Percentiles rank a stretch among this genome's conserved stretches.
phyloP scores from a whole-genome alignment of 2,888 invertebrate species.

The Drosophila merina region DNA sequence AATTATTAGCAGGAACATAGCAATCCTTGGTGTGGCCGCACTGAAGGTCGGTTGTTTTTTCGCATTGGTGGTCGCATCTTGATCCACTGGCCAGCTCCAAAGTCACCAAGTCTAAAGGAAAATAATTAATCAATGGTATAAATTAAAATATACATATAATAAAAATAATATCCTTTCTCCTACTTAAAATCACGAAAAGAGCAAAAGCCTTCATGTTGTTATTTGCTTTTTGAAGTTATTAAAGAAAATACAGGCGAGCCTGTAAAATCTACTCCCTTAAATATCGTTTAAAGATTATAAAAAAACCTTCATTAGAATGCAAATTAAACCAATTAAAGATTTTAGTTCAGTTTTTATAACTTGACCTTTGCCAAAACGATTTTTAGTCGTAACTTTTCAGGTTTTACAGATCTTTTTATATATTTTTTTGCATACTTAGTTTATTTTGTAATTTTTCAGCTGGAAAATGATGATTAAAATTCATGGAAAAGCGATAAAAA shows the following conservation, averaged over 20 bases:
- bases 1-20: not conserved
- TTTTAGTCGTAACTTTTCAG: too few species aligned
- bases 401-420: too few species aligned
- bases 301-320: constrained; percentile 1
- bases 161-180: not conserved
- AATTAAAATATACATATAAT: too few species aligned
- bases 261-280: not conserved
- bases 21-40: not conserved
- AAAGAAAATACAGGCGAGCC: not conserved
- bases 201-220: not conserved
- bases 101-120: not conserved
- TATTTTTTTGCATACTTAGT: too few species aligned
- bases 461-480: too few species aligned
- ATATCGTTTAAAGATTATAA: not conserved
- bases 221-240: not conserved
- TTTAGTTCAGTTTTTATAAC: not conserved
- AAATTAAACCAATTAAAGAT: not conserved
- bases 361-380: not conserved
- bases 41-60: not conserved
- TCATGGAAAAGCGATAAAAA: too few species aligned
- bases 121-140: not conserved
- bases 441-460: too few species aligned
- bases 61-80: not conserved
- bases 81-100: not conserved
- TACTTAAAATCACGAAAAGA: not conserved